Evolutionary conservation across 2,113 vertebrate species (phyloP).

Genomic region (Australoheros scitulus): DNA sequence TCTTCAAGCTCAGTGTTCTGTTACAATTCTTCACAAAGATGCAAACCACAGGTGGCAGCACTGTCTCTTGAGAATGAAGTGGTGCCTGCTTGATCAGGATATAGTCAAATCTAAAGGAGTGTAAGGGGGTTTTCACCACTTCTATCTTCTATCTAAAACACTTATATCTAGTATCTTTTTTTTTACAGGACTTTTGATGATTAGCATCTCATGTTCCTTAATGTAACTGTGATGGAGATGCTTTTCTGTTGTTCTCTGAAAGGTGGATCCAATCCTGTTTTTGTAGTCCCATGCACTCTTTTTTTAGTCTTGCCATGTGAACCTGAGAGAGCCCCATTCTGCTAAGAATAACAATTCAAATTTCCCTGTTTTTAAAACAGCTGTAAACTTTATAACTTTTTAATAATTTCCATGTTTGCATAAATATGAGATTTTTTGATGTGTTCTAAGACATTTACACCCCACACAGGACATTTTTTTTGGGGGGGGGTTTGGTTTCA

Average conservation of each 20-base stretch:
- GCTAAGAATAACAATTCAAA: background rate
- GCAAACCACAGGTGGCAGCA: no score
- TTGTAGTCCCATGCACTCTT: fast-evolving
- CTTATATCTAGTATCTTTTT: no score
- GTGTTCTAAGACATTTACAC: background rate
- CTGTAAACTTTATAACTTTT: background rate
- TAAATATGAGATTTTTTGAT: background rate
- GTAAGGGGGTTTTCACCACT: no score
- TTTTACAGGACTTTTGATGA: background rate
- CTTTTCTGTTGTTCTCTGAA: background rate
- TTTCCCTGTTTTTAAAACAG: background rate
- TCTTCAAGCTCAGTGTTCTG: no score
- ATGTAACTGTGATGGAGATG: background rate
- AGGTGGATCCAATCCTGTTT: background rate
- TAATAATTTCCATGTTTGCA: background rate
- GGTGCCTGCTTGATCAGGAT: no score
- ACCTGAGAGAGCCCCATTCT: fast-evolving
- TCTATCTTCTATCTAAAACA: no score
- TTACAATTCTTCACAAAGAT: no score
- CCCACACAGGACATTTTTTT: background rate
- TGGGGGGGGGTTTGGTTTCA: background rate
- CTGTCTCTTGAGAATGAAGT: no score
- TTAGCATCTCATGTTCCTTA: background rate
- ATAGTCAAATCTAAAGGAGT: no score
- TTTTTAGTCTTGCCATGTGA: background rate